Evolutionary conservation across 2,113 vertebrate species (phyloP).

Genomic region (Crotalus horridus): DNA sequence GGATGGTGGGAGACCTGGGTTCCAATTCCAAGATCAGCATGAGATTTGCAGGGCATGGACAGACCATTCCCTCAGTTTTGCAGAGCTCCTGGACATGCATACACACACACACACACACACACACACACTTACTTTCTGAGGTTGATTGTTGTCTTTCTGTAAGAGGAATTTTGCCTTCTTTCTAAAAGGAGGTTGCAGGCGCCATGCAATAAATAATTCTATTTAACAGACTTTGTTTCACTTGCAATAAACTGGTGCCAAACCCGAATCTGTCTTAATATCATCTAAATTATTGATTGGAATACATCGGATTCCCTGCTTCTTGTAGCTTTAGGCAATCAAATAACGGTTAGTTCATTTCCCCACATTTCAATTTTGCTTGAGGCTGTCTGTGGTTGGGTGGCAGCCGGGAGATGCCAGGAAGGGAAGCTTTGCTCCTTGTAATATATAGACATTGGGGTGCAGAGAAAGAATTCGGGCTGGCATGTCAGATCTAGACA

Average conservation of each 20-base stretch:
- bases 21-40: neutral
- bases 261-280: neutral
- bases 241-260: neutral
- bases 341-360: neutral
- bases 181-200: neutral
- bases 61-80: too few relatives aligned
- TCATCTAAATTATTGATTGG: neutral
- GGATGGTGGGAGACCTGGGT: neutral
- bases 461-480: neutral
- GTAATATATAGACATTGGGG: neutral
- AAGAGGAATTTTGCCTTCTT: neutral
- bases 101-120: neutral
- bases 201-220: neutral
- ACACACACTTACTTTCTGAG: neutral
- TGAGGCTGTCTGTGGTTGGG: neutral
- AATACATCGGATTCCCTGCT: neutral
- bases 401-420: neutral
- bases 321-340: neutral
- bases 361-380: neutral
- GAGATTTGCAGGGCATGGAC: neutral
- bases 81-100: too few relatives aligned
- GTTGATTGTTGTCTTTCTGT: neutral
- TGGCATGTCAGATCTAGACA: too few relatives aligned
- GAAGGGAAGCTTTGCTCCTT: too few relatives aligned
- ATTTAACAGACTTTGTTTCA: neutral